phyloP scores from a whole-genome alignment of 2,888 invertebrate species.

The Periphyllus acericola region DNA sequence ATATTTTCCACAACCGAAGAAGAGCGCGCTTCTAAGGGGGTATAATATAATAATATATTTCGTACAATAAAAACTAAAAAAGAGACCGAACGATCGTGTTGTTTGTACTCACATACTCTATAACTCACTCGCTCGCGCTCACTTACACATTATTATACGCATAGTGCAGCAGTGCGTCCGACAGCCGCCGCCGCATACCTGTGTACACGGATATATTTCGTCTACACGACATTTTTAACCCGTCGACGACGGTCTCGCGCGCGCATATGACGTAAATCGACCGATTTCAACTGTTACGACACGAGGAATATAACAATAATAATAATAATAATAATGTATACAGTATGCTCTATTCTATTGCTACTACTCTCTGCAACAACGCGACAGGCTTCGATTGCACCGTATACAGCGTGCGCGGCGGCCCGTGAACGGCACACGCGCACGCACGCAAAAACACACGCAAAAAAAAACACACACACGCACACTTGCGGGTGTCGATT shows the following conservation, averaged over 20 bases:
- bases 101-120: background rate
- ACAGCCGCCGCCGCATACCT: conserved; percentile 13
- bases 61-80: background rate
- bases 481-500: background rate
- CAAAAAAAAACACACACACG: too few relatives aligned
- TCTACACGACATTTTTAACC: conserved; percentile 8
- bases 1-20: background rate
- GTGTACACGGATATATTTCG: background rate
- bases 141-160: too few relatives aligned
- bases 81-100: background rate
- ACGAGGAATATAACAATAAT: too few relatives aligned
- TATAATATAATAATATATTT: conserved; percentile 5
- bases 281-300: conserved; percentile 20
- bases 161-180: too few relatives aligned
- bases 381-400: background rate
- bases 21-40: background rate
- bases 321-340: background rate
- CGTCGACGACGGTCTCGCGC: background rate
- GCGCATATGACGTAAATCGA: conserved; percentile 32
- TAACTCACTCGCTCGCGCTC: background rate
- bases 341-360: background rate
- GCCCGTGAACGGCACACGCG: background rate
- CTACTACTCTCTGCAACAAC: background rate
- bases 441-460: background rate
- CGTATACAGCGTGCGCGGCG: background rate